These are phyloP conservation scores for Peromyscus attwateri DNA, from an alignment of 2,797 vertebrate species.

Conservation along the genomic window DNA sequence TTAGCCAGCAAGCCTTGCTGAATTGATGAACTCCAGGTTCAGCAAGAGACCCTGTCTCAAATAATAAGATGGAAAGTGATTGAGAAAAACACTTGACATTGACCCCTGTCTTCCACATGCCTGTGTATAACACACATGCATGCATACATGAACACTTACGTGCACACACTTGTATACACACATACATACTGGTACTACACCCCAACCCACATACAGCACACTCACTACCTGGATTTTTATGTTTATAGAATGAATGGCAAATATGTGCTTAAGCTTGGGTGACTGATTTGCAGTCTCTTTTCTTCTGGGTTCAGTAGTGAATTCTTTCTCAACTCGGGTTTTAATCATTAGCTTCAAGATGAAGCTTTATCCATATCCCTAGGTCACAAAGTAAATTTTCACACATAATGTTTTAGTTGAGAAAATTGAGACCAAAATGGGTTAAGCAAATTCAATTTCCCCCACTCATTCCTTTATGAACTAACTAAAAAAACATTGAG, in stretches of 20 bases:
- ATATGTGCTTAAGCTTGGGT: background rate
- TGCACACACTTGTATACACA: background rate
- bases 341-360: conserved; percentile 9
- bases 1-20: background rate
- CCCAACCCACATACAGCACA: background rate
- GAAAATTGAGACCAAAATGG: background rate
- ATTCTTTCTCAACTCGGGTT: background rate
- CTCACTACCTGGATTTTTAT: background rate
- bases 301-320: background rate
- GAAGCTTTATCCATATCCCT: background rate
- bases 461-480: background rate
- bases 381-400: conserved; percentile 28
- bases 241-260: background rate
- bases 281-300: background rate
- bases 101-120: background rate
- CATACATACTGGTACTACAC: background rate
- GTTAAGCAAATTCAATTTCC: conserved; percentile 8
- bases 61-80: background rate
- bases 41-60: background rate
- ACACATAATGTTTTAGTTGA: background rate
- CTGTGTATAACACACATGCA: background rate
- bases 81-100: background rate
- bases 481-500: background rate
- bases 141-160: background rate
- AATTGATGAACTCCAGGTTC: background rate